Evolutionary conservation across 23 tunicate species (phyloP), one percentile per base, ranked within the genome.

Genomic region (Styela clava): DNA sequence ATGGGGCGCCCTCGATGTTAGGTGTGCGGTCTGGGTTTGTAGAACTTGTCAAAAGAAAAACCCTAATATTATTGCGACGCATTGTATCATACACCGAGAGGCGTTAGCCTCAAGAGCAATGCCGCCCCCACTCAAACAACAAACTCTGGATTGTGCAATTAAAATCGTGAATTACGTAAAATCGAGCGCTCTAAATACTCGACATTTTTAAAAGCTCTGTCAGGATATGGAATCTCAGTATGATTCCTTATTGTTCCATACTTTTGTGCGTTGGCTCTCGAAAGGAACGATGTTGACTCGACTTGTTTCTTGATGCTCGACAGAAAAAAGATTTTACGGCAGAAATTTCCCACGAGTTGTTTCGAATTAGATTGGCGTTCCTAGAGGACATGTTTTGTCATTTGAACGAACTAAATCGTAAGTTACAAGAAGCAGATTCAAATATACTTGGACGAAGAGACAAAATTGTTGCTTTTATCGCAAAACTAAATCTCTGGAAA

Each of bases 261-360:
- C 84, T 83, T 74, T 51, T 74, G 86, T 83, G 81, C 81, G 81
- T 51, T 83, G 86, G 86, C 86, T 83, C 81, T 83, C 86, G 64
- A 61, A 61, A 61, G 64, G 64, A 61, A 61, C 21, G 64, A 83
- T 83, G 86, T n/a, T n/a, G n/a, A n/a, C n/a, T n/a, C n/a, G n/a
- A n/a, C n/a, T n/a, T n/a, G n/a, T n/a, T n/a, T n/a, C 62, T 83
- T 69, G 73, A 69, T 74, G 78, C 78, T 33, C 87, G 65, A 84
- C 74, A 84, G 83, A 62, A 76, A 63, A 31, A 76, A 63, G 82
- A 84, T 63, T 32, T 84, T 19, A 22, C 74, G 78, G 87, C 74
- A 62, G 74, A 27, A 62, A 52, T 82, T 62, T 73, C 85, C 29
- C 64, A 82, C 35, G 64, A n/a, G 33, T 64, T 82, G 64, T 73